Conservation (phyloP, 92 coral and sea anemone genomes). For the Palythoa grandiflora region DNA sequence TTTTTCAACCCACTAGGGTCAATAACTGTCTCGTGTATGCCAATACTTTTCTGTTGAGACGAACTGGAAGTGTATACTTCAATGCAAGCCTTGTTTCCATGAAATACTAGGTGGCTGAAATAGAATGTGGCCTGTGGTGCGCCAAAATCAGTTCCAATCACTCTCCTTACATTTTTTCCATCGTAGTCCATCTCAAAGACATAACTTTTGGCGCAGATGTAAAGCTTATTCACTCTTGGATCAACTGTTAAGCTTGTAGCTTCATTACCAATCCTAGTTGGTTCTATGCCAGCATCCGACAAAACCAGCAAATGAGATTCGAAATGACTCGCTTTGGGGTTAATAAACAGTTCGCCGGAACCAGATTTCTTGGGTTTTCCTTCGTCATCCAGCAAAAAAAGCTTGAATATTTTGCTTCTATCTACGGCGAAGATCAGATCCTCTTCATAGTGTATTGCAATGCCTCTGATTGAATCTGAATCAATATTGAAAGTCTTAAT, state of each 20-base stretch:
- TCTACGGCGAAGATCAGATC: constrained; percentile 41
- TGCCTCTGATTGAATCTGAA: neutral
- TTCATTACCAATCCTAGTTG: neutral
- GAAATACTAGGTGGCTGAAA: neutral
- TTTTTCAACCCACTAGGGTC: neutral
- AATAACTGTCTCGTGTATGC: neutral
- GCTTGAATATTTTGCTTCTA: constrained; percentile 1
- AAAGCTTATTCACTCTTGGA: neutral
- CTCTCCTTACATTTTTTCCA: neutral
- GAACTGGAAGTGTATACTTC: neutral
- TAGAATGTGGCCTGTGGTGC: neutral
- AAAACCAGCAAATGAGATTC: constrained; percentile 10
- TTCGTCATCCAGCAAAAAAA: constrained; percentile 34
- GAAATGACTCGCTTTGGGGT: constrained; percentile 33
- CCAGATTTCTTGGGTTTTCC: constrained; percentile 45
- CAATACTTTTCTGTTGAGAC: neutral
- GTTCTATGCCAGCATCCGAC: neutral
- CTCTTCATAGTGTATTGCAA: constrained; percentile 50
- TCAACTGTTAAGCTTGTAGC: constrained; percentile 22
- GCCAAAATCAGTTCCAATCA: neutral
- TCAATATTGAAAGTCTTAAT: neutral
- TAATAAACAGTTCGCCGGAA: constrained; percentile 38
- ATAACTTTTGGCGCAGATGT: neutral
- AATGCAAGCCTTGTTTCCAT: neutral
- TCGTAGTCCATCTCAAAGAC: constrained; percentile 14